These are phyloP conservation scores for Panthera tigris DNA, from an alignment of 2,113 vertebrate species.

Conservation along the genomic window DNA sequence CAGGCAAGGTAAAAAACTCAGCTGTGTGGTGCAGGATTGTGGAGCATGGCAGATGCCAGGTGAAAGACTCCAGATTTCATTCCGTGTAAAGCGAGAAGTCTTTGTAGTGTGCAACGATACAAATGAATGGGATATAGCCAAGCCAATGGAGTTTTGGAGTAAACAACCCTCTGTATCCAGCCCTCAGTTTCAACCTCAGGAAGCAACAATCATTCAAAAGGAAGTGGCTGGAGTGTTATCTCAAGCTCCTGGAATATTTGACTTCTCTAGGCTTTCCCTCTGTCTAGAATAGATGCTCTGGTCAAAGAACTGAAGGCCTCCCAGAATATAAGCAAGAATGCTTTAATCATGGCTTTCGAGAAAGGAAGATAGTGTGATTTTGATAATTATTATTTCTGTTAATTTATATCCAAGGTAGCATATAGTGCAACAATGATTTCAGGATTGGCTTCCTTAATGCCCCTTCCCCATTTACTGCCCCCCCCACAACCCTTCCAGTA, in stretches of 20 bases:
- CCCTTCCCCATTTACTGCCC: no score
- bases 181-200: not conserved
- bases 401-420: no score
- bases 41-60: not conserved
- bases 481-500: no score
- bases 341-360: not conserved
- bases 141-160: not conserved
- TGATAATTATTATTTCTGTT: no score
- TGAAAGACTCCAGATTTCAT: not conserved
- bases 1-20: no score
- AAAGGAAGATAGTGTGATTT: not conserved
- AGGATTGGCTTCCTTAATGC: no score
- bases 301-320: not conserved
- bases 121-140: rapidly evolving
- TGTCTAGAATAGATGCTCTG: not conserved
- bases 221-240: not conserved
- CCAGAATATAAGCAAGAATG: not conserved
- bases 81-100: not conserved
- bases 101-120: not conserved
- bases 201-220: not conserved
- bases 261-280: not conserved
- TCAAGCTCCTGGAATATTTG: not conserved
- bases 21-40: not conserved
- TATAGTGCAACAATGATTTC: no score
- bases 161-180: not conserved